Evolutionary conservation across 2,888 invertebrate genomes (phyloP), one percentile per base, ranked within the genome.

Genomic region (Nomada ferruginata): DNA sequence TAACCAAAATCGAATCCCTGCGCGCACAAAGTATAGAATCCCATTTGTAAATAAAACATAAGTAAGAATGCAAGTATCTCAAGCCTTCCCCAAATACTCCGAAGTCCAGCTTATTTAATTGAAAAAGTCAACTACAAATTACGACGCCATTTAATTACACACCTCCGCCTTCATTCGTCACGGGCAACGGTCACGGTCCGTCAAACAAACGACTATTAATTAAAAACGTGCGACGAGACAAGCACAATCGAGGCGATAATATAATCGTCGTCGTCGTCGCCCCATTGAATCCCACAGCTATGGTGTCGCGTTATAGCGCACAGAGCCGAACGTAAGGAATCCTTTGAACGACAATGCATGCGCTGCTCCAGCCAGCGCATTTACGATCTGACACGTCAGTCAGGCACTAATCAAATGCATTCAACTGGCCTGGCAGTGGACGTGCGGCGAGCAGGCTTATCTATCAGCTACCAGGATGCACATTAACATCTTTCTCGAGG

Each of bases 391-490:
- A 60, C 76, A 71, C 60, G 79, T 76, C 76, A 29, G 53, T 71
- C 76, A 61, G 52, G 47, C 42, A 60, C 71, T 72, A 77, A 80
- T 80, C 71, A 77, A 77, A 77, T 18, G 79, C 66, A 80, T 80
- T 77, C 55, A 80, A n/a, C 13, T 55, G 50, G n/a, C 53, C 65
- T 29, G 60, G 13, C 47, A 20, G 29, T 47, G 50, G 50, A 60
- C 57, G 50, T 26, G n/a, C 57, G 7, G 29, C 52, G 64, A n/a
- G 15, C 71, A 9, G 50, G 29, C 59, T 79, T 79, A 80, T 82
- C 80, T 69, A 80, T 76, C 64, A 20, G 68, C 63, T 15, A 59
- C 53, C 76, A 71, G 65, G 72, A 72, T 64, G 71, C 80, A 26
- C 65, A 50, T 76, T 72, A 64, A 65, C 76, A 60, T 47, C 55